Base-by-base conservation (phyloP, 2,888 invertebrate genomes). In the Pseudococcus viburni region DNA sequence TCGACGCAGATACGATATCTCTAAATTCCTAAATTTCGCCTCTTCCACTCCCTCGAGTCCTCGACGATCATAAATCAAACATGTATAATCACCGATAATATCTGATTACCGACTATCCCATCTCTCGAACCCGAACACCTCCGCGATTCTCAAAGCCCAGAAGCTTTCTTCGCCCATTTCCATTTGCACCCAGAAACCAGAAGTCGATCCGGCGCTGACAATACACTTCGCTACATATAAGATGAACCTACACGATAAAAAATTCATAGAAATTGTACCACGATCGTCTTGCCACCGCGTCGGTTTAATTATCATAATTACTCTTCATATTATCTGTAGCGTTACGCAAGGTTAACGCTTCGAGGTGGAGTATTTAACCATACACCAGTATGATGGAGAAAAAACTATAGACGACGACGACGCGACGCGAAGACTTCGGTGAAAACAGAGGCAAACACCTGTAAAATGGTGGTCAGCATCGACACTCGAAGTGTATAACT, bases 391-490 rank as follows among this genome's bases (percentile, higher is more conserved):
- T 11, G 42, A 42, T 42, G 9, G 42, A 42, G 9, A 42, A 42
- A 42, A 7, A 42, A 42, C 3, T 59, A 19, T 19, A 22, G 22
- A 11, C 64, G 64, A 7, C 80, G 15, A 80, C 17, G 42, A n/a
- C 12, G 19, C 17, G 42, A 26, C 11, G 33, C 15, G 17, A 33
- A 83, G 46, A 83, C 11, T 42, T n/a, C 59, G 64, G 22, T 64
- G 22, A 64, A n/a, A 64, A 22, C 64, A 42, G n/a, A n/a, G 17
- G 46, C 80, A 46, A 83, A 83, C 80, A 83, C 80, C 80, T 83
- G 80, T 83, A 46, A 80, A 15, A n/a, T 83, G 46, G 80, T 46
- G 80, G 80, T 83, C 80, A 83, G 80, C 80, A 46, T 83, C 80
- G 46, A 46, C 80, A 46, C 46, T 83, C 46, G 19, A 12, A 46